Evolutionary conservation across 2,113 vertebrate species (phyloP).

Genomic region (Scatophagus argus): DNA sequence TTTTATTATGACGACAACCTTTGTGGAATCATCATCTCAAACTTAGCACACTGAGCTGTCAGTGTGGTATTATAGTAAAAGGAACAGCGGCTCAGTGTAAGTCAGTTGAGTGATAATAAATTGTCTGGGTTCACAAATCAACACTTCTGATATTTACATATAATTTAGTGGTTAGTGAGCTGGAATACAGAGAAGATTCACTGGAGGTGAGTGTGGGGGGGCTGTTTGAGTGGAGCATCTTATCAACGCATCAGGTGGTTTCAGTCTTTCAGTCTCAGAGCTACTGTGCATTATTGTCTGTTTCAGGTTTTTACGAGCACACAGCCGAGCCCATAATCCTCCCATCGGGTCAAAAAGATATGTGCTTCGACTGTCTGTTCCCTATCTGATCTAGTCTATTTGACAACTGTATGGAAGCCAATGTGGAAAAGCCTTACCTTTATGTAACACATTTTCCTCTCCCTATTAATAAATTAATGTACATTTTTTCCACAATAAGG

Average conservation of each 20-base stretch:
- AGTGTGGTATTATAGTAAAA: background rate
- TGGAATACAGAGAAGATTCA: background rate
- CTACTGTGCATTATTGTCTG: background rate
- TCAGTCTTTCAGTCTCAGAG: background rate
- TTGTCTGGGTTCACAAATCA: background rate
- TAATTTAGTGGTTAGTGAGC: background rate
- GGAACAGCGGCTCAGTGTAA: background rate
- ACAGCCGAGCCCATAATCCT: background rate
- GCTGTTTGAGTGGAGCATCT: background rate
- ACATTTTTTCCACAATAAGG: background rate
- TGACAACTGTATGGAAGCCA: background rate
- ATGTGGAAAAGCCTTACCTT: background rate
- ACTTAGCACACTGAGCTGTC: background rate
- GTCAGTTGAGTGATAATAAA: background rate
- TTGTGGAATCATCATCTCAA: background rate
- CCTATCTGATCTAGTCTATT: slow-evolving; percentile 16
- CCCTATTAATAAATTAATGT: background rate
- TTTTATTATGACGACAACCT: background rate
- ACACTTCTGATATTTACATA: background rate
- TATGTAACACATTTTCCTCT: too few species aligned
- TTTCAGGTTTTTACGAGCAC: slow-evolving; percentile 8
- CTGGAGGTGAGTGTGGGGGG: background rate
- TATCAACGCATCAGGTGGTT: background rate
- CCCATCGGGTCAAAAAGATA: slow-evolving; percentile 13
- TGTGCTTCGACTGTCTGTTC: background rate